phyloP scores from a whole-genome alignment of 2,113 vertebrate genomes.

The Pollachius pollachius region DNA sequence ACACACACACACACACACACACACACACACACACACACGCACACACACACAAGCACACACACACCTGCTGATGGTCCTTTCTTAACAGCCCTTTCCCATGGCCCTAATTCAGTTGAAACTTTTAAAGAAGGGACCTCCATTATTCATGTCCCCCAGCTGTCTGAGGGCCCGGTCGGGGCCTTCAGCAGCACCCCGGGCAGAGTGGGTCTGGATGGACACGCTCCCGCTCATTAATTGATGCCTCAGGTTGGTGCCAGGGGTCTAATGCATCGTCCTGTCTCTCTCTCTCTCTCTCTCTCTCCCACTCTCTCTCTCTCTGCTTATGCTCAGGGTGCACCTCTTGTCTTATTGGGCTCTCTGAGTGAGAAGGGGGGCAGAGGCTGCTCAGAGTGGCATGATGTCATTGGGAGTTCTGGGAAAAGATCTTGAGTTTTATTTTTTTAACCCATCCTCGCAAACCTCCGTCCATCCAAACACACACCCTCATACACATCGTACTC shows the following conservation, averaged over 20 bases:
- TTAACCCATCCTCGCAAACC: too few species aligned
- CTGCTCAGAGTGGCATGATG: too few species aligned
- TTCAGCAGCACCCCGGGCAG: slow-evolving; percentile 40
- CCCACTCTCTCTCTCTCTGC: background rate
- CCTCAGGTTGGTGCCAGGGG: slow-evolving; percentile 46
- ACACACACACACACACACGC: too few species aligned
- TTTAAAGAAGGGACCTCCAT: slow-evolving; percentile 62
- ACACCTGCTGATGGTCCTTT: slow-evolving; percentile 4
- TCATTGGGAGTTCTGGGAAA: too few species aligned
- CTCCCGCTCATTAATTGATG: slow-evolving; percentile 72
- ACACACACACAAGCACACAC: too few species aligned
- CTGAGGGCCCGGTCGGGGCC: slow-evolving; percentile 42
- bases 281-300: slow-evolving; percentile 14
- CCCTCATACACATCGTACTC: too few species aligned
- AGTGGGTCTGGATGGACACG: slow-evolving; percentile 66
- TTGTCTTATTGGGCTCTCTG: too few species aligned
- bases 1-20: too few species aligned
- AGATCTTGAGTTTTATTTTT: too few species aligned
- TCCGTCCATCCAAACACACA: too few species aligned
- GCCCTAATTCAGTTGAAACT: slow-evolving; percentile 61
- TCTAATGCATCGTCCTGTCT: slow-evolving; percentile 61
- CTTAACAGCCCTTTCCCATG: slow-evolving; percentile 47
- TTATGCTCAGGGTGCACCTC: slow-evolving; percentile 6
- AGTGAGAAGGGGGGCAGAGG: too few species aligned
- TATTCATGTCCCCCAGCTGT: slow-evolving; percentile 58